Base-by-base conservation (phyloP, 2,113 vertebrate genomes). In the Brachyistius frenatus region DNA sequence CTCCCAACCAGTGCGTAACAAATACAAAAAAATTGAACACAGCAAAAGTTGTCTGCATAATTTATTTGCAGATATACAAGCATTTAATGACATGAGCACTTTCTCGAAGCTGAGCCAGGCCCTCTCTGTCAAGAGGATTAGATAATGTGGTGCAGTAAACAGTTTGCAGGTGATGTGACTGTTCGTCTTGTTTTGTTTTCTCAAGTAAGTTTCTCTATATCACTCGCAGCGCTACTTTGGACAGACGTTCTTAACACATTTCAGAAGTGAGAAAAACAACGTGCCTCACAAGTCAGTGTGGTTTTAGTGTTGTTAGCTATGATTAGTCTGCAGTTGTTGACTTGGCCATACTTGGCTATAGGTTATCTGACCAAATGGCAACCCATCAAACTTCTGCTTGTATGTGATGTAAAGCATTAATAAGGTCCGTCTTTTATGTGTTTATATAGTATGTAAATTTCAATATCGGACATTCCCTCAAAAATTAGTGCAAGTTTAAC, bases 131-230 rank as follows among this genome's bases (percentile, higher is more conserved):
- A 31, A 32, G 10, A 23, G 0, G 35, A 44, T 47, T 55, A 35
- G 61, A 62, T 30, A 10, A 58, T 3, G 6, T 11, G 37, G 23
- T 2, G 15, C 0, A 7, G 36, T 30, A 31, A 52, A 76, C 6
- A 44, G 46, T 39, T 2, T 33, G 14, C 9, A 49, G 35, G 23
- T 66, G 49, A 33, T 2, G 3, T 72, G 57, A 75, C 44, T 72
- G 11, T 70, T 80, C 50, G 50, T 76, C 31, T 83, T 66, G 33
- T 60, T 81, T 37, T 60, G 32, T 5, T 36, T 30, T 80, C 35
- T 77, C 2, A 56, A 76, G 31, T 46, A 2, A 36, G 78, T 82
- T 87, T 89, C 68, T 83, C 49, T 78, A 41, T 37, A 16, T n/a
- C 32, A 50, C n/a, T 31, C 3, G 23, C 2, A 30, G 32, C 3